phyloP scores from a whole-genome alignment of 2,113 vertebrate genomes.

The Alligator sinensis region DNA sequence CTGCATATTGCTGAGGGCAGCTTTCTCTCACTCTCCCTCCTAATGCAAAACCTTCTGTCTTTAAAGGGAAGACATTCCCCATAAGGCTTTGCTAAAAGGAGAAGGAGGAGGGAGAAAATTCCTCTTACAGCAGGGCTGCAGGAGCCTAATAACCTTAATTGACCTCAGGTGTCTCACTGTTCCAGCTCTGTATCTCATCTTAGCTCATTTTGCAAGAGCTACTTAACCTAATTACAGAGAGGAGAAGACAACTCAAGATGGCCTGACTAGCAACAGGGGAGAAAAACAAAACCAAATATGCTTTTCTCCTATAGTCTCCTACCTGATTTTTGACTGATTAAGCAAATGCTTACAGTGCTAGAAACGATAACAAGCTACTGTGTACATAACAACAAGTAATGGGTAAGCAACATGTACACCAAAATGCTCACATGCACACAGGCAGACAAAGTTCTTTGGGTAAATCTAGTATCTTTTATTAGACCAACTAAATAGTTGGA shows the following conservation, averaged over 20 bases:
- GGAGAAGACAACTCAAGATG: conserved; percentile 29
- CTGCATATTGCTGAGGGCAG: conserved; percentile 9
- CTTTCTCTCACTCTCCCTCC: background rate
- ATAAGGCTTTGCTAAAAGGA: conserved; percentile 24
- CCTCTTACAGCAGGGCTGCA: background rate
- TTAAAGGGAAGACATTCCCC: conserved; percentile 12
- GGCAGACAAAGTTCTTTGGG: too few species aligned
- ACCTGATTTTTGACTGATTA: background rate
- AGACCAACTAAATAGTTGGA: too few species aligned
- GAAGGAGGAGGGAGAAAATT: background rate
- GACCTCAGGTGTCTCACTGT: conserved; percentile 3
- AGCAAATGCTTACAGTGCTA: background rate
- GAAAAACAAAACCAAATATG: background rate
- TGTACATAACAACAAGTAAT: background rate
- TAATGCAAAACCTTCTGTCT: background rate
- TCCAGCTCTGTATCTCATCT: conserved; percentile 1
- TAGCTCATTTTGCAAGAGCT: conserved; percentile 45
- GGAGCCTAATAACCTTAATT: conserved; percentile 12
- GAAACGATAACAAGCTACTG: background rate
- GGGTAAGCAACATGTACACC: background rate
- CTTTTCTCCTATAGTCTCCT: background rate
- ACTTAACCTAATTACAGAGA: conserved; percentile 57
- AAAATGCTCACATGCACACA: too few species aligned
- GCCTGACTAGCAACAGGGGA: background rate
- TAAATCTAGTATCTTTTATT: too few species aligned